These are phyloP conservation scores for Pseudolycoriella hygida DNA, from an alignment of 2,888 invertebrate species.

Conservation along the genomic window DNA sequence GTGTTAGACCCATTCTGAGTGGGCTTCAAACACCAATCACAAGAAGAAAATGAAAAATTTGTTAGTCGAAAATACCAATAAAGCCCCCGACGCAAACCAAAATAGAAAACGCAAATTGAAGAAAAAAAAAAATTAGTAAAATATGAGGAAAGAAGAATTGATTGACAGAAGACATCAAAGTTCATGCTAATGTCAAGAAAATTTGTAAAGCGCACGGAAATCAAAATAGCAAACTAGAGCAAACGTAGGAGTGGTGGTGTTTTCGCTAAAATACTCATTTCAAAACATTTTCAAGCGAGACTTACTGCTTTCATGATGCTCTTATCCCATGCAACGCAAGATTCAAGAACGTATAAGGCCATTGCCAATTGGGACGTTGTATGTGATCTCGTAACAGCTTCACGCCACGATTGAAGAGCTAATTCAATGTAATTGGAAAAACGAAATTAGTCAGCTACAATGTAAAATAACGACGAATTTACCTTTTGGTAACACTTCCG, in stretches of 20 bases:
- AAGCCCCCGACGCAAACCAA: neutral
- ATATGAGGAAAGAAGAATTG: neutral
- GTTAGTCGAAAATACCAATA: conserved; percentile 5
- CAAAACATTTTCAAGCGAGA: conserved; percentile 19
- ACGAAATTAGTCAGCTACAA: neutral
- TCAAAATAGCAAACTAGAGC: neutral
- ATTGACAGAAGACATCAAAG: neutral
- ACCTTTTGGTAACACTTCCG: conserved; percentile 6
- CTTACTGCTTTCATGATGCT: conserved; percentile 98
- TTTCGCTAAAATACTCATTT: neutral
- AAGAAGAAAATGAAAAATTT: conserved; percentile 5
- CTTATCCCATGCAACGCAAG: conserved; percentile 95
- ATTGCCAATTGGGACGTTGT: conserved; percentile 83
- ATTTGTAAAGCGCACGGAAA: neutral
- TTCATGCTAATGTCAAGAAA: neutral
- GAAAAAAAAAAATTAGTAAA: conserved; percentile 5
- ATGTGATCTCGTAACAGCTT: conserved; percentile 64
- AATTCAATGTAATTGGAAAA: neutral
- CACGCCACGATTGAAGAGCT: conserved; percentile 75
- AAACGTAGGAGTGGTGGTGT: neutral
- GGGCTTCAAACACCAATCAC: conserved; percentile 9
- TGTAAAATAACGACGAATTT: neutral
- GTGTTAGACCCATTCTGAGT: conserved; percentile 9
- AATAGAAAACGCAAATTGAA: conserved; percentile 1
- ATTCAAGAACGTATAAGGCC: conserved; percentile 76